Evolutionary conservation across 2,888 invertebrate species (phyloP), one percentile per base, ranked within the genome.

Genomic region (Caenorhabditis afra): DNA sequence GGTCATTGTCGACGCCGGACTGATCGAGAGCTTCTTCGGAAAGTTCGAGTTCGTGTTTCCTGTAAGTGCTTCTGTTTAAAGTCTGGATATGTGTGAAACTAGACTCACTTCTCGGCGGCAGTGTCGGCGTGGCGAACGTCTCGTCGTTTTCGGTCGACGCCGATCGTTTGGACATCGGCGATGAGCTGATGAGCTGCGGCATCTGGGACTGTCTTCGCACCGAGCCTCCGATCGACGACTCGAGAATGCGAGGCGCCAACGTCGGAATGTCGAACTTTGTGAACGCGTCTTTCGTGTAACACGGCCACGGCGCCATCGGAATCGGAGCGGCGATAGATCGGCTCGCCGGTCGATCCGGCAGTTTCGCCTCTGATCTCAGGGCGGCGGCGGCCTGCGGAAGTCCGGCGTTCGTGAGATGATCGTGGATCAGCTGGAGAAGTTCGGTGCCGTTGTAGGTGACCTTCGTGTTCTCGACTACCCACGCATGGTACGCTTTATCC

Each of bases 401-500:
- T 5, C 83, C 83, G 49, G 61, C 70, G 12, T 64, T 80, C 35
- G 57, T n/a, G 12, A 83, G 62, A 68, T 85, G 80, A 11, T 76
- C 94, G 88, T 95, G 94, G 55, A 99, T 96, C 12, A 99, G 92
- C 90, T 96, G 95, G 85, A 96, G 93, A 41, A 99, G 92, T 91
- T 99, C 97, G 52, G 94, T 94, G 90, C 96, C 95, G 91, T 97
- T 96, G 92, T 95, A 99, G 89, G 94, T 94, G 77, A 99, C 97
- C 81, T 95, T 94, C 0, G 98, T 98, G 91, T 97, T 96, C 0
- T 97, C 96, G 0, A 98, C 96, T 52, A 98, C 95, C 91, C 96
- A 96, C 0, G 96, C 95, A 67, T 84, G 86, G 81, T 87, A 20
- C n/a, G 47, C 10, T 18, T 47, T 47, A 2, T 47, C 20, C 16